Evolutionary conservation across 2,888 invertebrate species (phyloP), one percentile per base, ranked within the genome.

Genomic region (Gibbula magus): DNA sequence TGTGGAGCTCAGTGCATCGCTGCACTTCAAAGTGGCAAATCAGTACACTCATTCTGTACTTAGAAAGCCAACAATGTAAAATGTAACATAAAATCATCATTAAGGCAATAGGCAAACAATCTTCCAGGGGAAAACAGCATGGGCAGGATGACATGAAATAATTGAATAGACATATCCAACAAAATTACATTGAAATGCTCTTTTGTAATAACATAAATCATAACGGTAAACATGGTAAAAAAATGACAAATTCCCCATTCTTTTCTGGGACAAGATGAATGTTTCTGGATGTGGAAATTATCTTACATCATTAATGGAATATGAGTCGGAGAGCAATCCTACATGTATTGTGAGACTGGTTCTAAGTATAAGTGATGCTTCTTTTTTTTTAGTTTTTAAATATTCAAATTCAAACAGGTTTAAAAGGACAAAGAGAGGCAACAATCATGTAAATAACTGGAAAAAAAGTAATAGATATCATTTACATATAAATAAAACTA

Each of bases 401-500:
- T 61, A 45, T 61, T 61, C 25, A 61, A 16, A 61, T 61, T 61
- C 25, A 61, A 22, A 61, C 29, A 29, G 61, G 61, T 29, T 16
- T 29, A 25, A 61, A 16, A 25, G 61, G 61, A 25, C 29, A 61
- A 61, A 61, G 10, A 61, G 61, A 61, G 16, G 29, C 45, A 61
- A 61, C 29, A 61, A 29, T 61, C 29, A 29, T 61, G 29, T 61
- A 70, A 70, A 70, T 70, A 70, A 20, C 35, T 35, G 5, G n/a
- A 70, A 70, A 39, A 35, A 70, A 70, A 61, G 61, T 61, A 70
- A 70, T 35, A 35, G 35, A 70, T 35, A 70, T 70, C 20, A 32
- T 70, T 70, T 35, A 39, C 70, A 70, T 70, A 70, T 70, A 70
- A 70, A 70, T 70, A 70, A 39, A 70, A 39, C 70, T 32, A 70